These are phyloP conservation scores for Urocolius indicus DNA, from an alignment of 2,113 vertebrate species.

Conservation along the genomic window DNA sequence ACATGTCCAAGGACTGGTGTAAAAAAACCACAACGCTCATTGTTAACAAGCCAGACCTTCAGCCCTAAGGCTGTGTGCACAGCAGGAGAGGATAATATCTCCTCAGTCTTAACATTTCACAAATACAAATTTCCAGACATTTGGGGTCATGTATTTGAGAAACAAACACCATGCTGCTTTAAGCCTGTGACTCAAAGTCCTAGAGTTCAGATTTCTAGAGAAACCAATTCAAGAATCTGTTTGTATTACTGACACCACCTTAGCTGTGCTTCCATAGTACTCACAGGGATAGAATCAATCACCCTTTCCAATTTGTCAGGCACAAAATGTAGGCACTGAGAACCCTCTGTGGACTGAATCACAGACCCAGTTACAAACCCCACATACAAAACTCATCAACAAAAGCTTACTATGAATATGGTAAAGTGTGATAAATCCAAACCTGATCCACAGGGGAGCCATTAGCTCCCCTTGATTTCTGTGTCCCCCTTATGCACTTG, in stretches of 20 bases:
- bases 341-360: neutral
- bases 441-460: neutral
- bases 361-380: neutral
- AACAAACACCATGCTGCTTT: neutral
- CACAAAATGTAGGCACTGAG: neutral
- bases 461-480: neutral
- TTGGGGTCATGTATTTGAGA: neutral
- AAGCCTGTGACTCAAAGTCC: neutral
- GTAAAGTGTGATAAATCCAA: neutral
- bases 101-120: neutral
- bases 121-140: neutral
- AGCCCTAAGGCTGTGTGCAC: neutral
- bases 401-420: neutral
- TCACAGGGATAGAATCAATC: neutral
- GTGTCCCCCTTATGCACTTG: rapidly evolving
- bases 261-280: neutral
- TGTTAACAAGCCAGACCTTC: neutral
- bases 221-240: neutral
- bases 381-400: neutral
- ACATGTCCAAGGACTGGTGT: neutral
- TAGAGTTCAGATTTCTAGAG: neutral
- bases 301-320: neutral
- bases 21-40: neutral
- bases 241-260: neutral
- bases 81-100: neutral